Base-by-base conservation (phyloP, 2,888 invertebrate species). In the Monopis laevigella region DNA sequence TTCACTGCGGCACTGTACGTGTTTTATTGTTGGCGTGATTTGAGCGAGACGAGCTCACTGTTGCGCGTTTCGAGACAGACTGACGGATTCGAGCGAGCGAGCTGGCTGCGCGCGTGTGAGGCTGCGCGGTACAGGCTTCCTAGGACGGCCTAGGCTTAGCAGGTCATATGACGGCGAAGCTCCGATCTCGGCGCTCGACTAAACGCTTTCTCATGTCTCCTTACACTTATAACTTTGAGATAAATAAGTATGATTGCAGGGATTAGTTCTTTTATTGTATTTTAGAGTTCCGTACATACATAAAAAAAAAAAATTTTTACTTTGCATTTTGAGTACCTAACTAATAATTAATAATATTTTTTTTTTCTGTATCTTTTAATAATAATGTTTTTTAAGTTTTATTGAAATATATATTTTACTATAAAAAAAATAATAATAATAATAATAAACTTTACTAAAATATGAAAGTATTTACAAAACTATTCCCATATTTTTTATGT, bases 1-100 rank as follows among this genome's bases (percentile, higher is more conserved):
- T 32, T 32, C 32, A 32, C 32, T 32, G 32, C 7, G 32, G 17
- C 32, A 32, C 32, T 32, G 13, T 30, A 10, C 32, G 32, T 32
- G 14, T 32, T 32, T 17, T 4, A 4, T 17, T 32, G 12, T 12
- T 8, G 12, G 7, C 29, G 12, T 12, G 29, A 13, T 12, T 7
- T 13, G 17, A 32, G 16, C 17, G 14, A 13, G 16, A 17, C 32
- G 32, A 17, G 17, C 17, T 32, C 10, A 3, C 3, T 7, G 32
- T n/a, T 17, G 32, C 32, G 32, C 32, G 32, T 14, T 32, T 13
- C 17, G 32, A 14, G 5, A 21, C 24, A 7, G 32, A 32, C 32
- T 32, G 17, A 32, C 16, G 32, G 14, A 29, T 29, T 14, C 29
- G 29, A 29, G 29, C 14, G 32, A 13, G 17, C 17, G 10, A 17